Percentiles rank a stretch among this genome's conserved stretches.
Conservation (phyloP, 1,140 invertebrate genomes). For the Sipha flava region DNA sequence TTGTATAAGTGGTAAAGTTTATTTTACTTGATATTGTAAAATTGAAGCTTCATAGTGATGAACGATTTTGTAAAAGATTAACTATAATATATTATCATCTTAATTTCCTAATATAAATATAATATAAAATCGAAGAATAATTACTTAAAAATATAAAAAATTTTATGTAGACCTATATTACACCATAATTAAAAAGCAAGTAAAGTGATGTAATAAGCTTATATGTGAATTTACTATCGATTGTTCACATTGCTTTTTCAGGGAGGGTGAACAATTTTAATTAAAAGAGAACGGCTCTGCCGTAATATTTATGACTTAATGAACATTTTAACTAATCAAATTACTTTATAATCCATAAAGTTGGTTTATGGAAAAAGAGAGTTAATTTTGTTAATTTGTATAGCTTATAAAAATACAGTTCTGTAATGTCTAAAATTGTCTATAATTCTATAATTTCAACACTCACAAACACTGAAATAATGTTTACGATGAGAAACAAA, state of each 20-base stretch:
- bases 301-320: not conserved
- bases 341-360: not conserved
- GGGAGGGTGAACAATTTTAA: not conserved
- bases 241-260: not conserved
- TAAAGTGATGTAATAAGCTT: not conserved
- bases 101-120: too few species aligned
- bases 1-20: too few species aligned
- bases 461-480: not conserved
- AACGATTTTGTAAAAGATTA: too few species aligned
- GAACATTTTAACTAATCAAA: not conserved
- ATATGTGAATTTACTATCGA: not conserved
- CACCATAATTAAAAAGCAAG: not conserved
- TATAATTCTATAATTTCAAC: not conserved
- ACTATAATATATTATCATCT: too few species aligned
- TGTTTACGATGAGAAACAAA: not conserved
- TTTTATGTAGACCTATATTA: not conserved
- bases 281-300: not conserved
- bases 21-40: too few species aligned
- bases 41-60: too few species aligned
- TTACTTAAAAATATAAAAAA: too few species aligned
- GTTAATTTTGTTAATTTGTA: not conserved
- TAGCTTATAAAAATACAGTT: not conserved
- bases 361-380: not conserved
- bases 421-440: not conserved
- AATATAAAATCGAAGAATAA: too few species aligned